A percentile compares a stretch with the other conserved stretches of the same genome.
Evolutionary conservation across 2,113 vertebrate genomes (phyloP).

Genomic region (Podarcis raffonei): DNA sequence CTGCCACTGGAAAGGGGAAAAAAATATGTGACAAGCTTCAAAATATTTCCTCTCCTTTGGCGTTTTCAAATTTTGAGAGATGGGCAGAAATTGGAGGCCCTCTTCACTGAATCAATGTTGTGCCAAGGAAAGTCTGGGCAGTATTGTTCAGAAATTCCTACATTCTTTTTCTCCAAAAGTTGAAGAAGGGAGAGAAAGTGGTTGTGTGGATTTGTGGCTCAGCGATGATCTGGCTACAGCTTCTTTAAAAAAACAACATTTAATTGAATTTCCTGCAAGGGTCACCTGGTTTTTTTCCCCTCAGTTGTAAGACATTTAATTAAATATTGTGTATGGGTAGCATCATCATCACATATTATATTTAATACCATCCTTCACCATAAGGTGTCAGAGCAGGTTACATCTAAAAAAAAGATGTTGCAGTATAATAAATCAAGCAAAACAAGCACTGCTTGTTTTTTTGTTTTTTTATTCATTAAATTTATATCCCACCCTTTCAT

Average conservation of each 20-base stretch:
- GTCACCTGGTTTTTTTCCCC: slow-evolving; percentile 52
- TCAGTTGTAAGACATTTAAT: slow-evolving; percentile 25
- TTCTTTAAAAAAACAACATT: slow-evolving; percentile 62
- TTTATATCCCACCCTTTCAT: too few relatives aligned
- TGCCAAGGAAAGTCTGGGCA: slow-evolving; percentile 47
- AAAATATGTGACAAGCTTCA: slow-evolving; percentile 5
- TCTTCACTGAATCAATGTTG: not conserved
- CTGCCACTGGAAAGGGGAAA: not conserved
- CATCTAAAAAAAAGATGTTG: too few relatives aligned
- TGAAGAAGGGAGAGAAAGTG: slow-evolving; percentile 37
- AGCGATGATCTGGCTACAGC: slow-evolving; percentile 34
- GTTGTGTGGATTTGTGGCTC: slow-evolving; percentile 60
- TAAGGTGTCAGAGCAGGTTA: too few relatives aligned
- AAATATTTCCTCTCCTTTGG: slow-evolving; percentile 5
- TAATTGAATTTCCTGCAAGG: slow-evolving; percentile 34
- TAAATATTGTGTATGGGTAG: too few relatives aligned
- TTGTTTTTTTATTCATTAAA: too few relatives aligned
- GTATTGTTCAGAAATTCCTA: slow-evolving; percentile 50
- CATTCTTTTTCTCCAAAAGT: slow-evolving; percentile 46
- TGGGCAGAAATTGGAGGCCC: slow-evolving; percentile 14
- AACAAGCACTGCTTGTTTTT: too few relatives aligned
- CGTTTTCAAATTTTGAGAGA: slow-evolving; percentile 21
- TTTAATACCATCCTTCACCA: too few relatives aligned
- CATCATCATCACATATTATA: too few relatives aligned
- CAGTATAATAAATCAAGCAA: too few relatives aligned